Evolutionary conservation across 1,140 invertebrate species (phyloP), one percentile per base, ranked within the genome.

Genomic region (Drepana arcuata): DNA sequence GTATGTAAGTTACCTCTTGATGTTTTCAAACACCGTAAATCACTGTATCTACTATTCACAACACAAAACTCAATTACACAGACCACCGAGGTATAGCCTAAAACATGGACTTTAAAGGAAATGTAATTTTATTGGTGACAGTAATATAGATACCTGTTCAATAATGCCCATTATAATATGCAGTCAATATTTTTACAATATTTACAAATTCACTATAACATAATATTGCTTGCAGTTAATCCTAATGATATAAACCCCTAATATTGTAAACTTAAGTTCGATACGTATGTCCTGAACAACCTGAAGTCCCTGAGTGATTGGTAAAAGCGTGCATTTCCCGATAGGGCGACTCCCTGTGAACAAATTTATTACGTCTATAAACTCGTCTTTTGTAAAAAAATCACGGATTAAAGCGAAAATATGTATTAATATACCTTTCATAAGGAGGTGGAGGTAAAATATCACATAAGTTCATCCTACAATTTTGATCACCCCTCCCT

Each of bases 401-500:
- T 21, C 13, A 14, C 18, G 18, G 18, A 5, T 5, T 21, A 21
- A 21, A 21, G 4, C 9, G 18, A 21, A 21, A 21, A 21, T 21
- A 21, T 4, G 4, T 5, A 21, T 5, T 21, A 21, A 21, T 9
- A 9, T 53, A 81, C 77, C 74, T 77, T 57, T 81, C 77, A 44
- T 81, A 81, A n/a, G 77, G 77, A 6, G 77, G 77, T 13, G 77
- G 77, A 7, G 77, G 77, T 28, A 81, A 51, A 38, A 81, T 81
- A 42, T 81, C 77, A 49, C 74, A 79, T 35, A 81, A 52, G 59
- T 81, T 82, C 70, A 82, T 78, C 30, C 74, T 69, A 54, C 65
- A 75, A 38, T 73, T 75, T 38, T 81, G 66, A n/a, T 79, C 74
- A 34, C 50, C 66, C 33, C 69, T 53, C n/a, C 58, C 56, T 6